phyloP scores from a whole-genome alignment of 2,797 vertebrate genomes.

The Parambassis ranga region DNA sequence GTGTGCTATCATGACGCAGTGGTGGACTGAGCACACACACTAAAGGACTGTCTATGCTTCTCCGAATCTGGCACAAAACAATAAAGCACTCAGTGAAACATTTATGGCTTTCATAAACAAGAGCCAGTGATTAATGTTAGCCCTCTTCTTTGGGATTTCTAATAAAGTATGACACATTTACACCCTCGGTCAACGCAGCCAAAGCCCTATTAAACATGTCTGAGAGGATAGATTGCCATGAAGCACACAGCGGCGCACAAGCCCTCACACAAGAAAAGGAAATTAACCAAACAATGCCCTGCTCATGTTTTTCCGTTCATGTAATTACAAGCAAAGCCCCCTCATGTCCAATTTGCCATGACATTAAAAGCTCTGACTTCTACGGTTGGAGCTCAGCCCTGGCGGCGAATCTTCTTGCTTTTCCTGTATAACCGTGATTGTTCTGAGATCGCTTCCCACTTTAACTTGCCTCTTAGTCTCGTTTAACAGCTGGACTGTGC shows the following conservation, averaged over 20 bases:
- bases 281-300: slow-evolving; percentile 69
- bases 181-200: slow-evolving; percentile 79
- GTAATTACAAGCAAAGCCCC: slow-evolving; percentile 40
- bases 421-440: slow-evolving; percentile 44
- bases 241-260: slow-evolving; percentile 5
- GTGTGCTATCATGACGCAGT: slow-evolving; percentile 38
- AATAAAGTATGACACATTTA: slow-evolving; percentile 87
- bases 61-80: slow-evolving; percentile 75
- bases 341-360: slow-evolving; percentile 40
- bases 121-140: slow-evolving; percentile 84
- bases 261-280: slow-evolving; percentile 25
- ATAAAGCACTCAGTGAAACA: slow-evolving; percentile 84
- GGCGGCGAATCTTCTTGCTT: background rate
- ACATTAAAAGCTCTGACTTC: slow-evolving; percentile 44
- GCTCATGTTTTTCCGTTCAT: slow-evolving; percentile 45
- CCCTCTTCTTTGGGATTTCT: slow-evolving; percentile 85
- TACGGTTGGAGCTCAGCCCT: slow-evolving; percentile 13
- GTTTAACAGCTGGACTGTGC: slow-evolving; percentile 61
- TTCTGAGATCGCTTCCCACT: slow-evolving; percentile 48
- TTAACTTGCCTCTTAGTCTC: slow-evolving; percentile 39
- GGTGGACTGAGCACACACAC: slow-evolving; percentile 20
- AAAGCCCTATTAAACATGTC: slow-evolving; percentile 79
- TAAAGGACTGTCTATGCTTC: slow-evolving; percentile 54
- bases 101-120: slow-evolving; percentile 88
- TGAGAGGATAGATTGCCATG: slow-evolving; percentile 71